A percentile compares a stretch with the other conserved stretches of the same genome.
These are phyloP conservation scores for Oxyteleia sp. DNA, from an alignment of 2,888 invertebrate species.

Conservation along the genomic window DNA sequence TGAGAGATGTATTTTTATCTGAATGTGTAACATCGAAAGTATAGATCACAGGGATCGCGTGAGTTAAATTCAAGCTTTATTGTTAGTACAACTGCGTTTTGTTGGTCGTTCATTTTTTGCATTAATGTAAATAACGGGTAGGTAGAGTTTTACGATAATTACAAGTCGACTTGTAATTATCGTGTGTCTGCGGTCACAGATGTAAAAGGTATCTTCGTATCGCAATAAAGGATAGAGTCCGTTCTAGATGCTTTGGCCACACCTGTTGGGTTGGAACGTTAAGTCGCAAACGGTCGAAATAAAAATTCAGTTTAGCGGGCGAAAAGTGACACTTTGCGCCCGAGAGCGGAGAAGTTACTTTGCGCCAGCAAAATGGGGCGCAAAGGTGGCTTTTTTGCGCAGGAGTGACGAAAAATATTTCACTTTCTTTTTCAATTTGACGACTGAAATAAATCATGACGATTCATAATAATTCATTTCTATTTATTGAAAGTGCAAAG, in stretches of 20 bases:
- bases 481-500: too few relatives aligned
- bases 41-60: constrained; percentile 19
- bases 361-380: too few relatives aligned
- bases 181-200: background rate
- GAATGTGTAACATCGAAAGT: constrained; percentile 1
- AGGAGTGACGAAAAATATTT: too few relatives aligned
- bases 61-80: constrained; percentile 5
- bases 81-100: constrained; percentile 3
- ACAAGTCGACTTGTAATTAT: background rate
- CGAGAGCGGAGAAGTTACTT: too few relatives aligned
- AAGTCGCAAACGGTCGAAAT: too few relatives aligned
- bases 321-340: too few relatives aligned
- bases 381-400: too few relatives aligned
- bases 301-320: too few relatives aligned
- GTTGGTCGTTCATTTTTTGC: constrained; percentile 27
- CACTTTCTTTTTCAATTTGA: too few relatives aligned
- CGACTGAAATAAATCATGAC: too few relatives aligned
- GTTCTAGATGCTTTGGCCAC: constrained; percentile 8
- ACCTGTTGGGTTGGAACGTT: constrained; percentile 3
- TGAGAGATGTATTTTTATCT: constrained; percentile 54
- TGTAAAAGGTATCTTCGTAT: background rate
- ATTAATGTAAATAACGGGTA: constrained; percentile 47
- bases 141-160: constrained; percentile 10
- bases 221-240: constrained; percentile 1
- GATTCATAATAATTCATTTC: too few relatives aligned